Conservation (phyloP, 2,888 invertebrate genomes). For the Plebejus anna region DNA sequence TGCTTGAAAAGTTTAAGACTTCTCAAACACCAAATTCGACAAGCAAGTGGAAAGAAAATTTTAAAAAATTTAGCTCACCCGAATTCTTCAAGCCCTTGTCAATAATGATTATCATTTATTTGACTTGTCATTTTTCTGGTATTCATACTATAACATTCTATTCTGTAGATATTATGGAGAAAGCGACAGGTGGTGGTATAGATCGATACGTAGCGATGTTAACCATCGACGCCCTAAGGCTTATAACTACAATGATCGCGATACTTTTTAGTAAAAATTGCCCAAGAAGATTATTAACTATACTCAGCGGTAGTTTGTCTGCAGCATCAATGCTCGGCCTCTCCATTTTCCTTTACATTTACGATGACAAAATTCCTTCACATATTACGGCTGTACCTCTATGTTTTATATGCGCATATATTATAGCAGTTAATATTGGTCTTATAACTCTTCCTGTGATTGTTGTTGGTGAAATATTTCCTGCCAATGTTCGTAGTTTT, state of each 20-base stretch:
- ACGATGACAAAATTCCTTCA: not conserved
- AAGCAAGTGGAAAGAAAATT: not conserved
- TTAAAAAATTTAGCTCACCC: not conserved
- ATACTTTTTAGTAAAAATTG: not conserved
- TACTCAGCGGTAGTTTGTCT: not conserved
- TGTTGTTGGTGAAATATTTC: conserved; percentile 24
- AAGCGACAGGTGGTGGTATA: not conserved
- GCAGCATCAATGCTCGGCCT: conserved; percentile 10
- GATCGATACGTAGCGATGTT: conserved; percentile 2
- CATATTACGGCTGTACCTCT: not conserved
- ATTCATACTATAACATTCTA: conserved; percentile 14
- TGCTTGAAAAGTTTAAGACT: not conserved
- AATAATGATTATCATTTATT: conserved; percentile 9
- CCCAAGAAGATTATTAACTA: not conserved
- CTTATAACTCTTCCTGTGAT: conserved; percentile 16
- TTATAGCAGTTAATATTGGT: conserved; percentile 20
- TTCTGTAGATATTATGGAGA: conserved; percentile 10
- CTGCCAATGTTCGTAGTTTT: conserved; percentile 8
- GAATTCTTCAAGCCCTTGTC: not conserved
- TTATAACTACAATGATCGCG: not conserved
- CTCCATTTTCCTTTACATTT: not conserved
- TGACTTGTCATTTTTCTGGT: conserved; percentile 6
- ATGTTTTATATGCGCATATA: not conserved
- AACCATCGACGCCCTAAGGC: not conserved
- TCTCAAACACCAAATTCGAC: not conserved